Evolutionary conservation across 1,140 invertebrate species (phyloP), one percentile per base, ranked within the genome.

Genomic region (Orchesella cincta): DNA sequence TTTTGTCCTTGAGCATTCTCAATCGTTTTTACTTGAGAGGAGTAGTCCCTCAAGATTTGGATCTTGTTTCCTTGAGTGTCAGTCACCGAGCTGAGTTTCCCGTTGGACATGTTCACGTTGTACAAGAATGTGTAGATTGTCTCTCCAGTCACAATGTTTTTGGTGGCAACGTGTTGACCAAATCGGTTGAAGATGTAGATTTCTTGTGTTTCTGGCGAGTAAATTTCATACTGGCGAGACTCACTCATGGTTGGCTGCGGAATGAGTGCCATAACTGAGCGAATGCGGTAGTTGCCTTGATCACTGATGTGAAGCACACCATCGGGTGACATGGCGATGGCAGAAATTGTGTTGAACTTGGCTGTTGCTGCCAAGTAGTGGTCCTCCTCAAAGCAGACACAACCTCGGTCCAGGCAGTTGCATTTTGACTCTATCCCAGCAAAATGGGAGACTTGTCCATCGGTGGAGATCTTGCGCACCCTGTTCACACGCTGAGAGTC

Each of bases 181-280:
- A 97, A 97, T 81, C 95, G 88, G 83, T 98, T 98, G 85, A 98
- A 98, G 16, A 97, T 91, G 83, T 97, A 98, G 64, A 96, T 92
- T 86, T 98, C 95, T 85, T 98, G 95, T 0, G 94, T 96, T 82
- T 97, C 95, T 0, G 96, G 94, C 0, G 94, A 94, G 81, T 95
- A 96, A 71, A 98, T 96, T 86, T 97, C 94, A 84, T 97, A 98
- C 84, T 96, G 93, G 35, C 94, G 88, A 0, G 92, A 89, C 0
- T 90, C 88, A 0, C 1, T 18, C 23, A 75, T 51, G 82, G 91
- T 94, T 0, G 94, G 92, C 78, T 94, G 92, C 0, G 93, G 96
- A 73, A 98, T 93, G 83, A 93, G 94, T 0, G 96, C 94, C 86
- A 93, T 94, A 0, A 98, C 93, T 0, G 95, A 96, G 64, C 95